Conservation (phyloP, 2,113 vertebrate genomes). For the Caranx ignobilis region DNA sequence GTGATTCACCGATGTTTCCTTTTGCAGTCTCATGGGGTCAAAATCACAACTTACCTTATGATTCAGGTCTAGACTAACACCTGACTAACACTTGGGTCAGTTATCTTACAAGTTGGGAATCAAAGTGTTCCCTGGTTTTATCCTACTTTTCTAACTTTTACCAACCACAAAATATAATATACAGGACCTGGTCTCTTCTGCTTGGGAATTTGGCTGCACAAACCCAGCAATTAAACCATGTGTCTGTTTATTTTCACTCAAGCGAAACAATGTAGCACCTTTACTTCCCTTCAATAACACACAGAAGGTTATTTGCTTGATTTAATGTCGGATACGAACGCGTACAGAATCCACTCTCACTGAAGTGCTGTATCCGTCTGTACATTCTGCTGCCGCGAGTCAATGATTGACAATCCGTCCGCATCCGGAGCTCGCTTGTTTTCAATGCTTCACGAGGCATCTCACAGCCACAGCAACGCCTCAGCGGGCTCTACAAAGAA, state of each 20-base stretch:
- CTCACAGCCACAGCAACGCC: slow-evolving; percentile 64
- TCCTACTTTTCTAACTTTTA: background rate
- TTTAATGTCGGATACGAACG: slow-evolving; percentile 34
- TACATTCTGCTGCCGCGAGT: slow-evolving; percentile 44
- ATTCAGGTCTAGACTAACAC: too few relatives aligned
- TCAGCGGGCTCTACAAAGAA: slow-evolving; percentile 65
- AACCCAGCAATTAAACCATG: background rate
- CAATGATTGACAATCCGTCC: slow-evolving; percentile 73
- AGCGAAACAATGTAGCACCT: background rate
- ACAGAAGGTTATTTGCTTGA: slow-evolving; percentile 31
- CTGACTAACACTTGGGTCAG: background rate
- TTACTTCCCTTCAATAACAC: slow-evolving; percentile 16
- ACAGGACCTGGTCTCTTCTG: background rate
- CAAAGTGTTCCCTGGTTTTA: background rate
- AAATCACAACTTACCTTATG: background rate
- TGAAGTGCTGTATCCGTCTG: slow-evolving; percentile 23
- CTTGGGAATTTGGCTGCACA: background rate
- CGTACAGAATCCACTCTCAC: slow-evolving; percentile 36
- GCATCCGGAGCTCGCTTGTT: slow-evolving; percentile 50
- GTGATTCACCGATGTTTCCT: background rate
- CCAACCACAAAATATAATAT: slow-evolving; percentile 5
- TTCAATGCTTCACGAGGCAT: slow-evolving; percentile 55
- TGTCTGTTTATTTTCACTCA: slow-evolving; percentile 16
- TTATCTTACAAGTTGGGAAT: background rate
- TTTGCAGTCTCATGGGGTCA: background rate